These are phyloP conservation scores for Loriculus beryllinus DNA, from an alignment of 2,797 vertebrate genomes.

Conservation along the genomic window DNA sequence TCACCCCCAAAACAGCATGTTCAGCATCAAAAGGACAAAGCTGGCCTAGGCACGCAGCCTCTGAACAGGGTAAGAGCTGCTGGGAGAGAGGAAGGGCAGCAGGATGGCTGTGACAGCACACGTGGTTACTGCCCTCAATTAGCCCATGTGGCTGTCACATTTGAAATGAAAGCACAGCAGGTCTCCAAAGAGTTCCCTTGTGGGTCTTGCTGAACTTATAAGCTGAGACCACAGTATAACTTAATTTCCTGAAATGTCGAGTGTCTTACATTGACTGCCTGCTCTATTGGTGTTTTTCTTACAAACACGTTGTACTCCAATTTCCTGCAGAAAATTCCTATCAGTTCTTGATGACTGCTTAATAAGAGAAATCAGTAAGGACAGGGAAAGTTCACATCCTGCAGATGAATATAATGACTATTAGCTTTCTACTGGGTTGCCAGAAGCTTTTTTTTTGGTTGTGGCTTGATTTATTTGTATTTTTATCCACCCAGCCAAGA, in stretches of 20 bases:
- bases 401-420: background rate
- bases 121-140: constrained; percentile 6
- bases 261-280: background rate
- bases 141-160: background rate
- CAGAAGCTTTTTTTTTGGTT: background rate
- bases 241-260: constrained; percentile 60
- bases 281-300: constrained; percentile 15
- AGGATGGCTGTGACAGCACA: background rate
- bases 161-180: background rate
- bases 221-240: background rate
- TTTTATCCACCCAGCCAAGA: background rate
- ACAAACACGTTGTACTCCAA: background rate
- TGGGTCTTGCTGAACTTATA: constrained; percentile 25
- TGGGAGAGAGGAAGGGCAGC: background rate
- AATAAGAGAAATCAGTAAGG: constrained; percentile 40
- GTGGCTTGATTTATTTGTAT: constrained; percentile 34
- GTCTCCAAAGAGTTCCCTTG: background rate
- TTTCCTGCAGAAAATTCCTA: constrained; percentile 12
- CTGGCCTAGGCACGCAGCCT: background rate
- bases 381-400: constrained; percentile 11
- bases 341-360: constrained; percentile 35
- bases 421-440: background rate
- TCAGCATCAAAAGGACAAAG: background rate
- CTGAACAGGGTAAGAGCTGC: background rate
- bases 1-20: background rate